phyloP scores from a whole-genome alignment of 2,888 invertebrate genomes.

The Nephrocerus scutellatus region DNA sequence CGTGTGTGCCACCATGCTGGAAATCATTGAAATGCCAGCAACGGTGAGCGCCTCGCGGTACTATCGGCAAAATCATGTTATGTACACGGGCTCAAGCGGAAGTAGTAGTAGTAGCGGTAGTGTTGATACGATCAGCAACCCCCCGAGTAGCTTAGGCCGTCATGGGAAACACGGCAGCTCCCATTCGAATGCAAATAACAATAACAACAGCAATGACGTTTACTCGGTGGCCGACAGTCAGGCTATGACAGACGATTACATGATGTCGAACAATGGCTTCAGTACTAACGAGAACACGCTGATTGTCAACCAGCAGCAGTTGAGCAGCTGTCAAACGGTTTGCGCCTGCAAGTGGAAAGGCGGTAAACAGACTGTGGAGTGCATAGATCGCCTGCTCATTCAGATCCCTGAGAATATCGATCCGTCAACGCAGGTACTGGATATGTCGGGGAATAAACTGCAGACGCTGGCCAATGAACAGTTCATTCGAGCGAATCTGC shows the following conservation, averaged over 20 bases:
- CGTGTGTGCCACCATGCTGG: too few relatives aligned
- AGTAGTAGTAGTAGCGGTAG: too few relatives aligned
- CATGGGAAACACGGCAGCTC: not conserved
- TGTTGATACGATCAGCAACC: too few relatives aligned
- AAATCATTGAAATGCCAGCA: slow-evolving; percentile 11
- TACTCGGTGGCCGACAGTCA: slow-evolving; percentile 38
- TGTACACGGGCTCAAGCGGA: slow-evolving; percentile 26
- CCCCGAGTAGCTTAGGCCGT: slow-evolving; percentile 6
- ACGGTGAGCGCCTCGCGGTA: slow-evolving; percentile 25
- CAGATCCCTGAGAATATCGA: slow-evolving; percentile 80
- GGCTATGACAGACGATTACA: slow-evolving; percentile 38
- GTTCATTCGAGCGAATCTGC: slow-evolving; percentile 70
- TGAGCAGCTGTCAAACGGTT: slow-evolving; percentile 54
- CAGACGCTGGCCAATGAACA: slow-evolving; percentile 75
- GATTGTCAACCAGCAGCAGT: slow-evolving; percentile 32
- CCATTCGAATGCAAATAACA: not conserved
- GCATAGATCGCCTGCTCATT: slow-evolving; percentile 74
- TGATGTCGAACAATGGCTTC: slow-evolving; percentile 16
- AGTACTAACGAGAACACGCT: slow-evolving; percentile 24
- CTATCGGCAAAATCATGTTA: slow-evolving; percentile 26
- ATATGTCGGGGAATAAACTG: slow-evolving; percentile 81
- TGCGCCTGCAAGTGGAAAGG: slow-evolving; percentile 92
- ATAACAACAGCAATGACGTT: slow-evolving; percentile 31
- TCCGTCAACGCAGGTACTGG: slow-evolving; percentile 83
- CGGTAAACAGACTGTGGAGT: slow-evolving; percentile 88